These are phyloP conservation scores for Stramonita haemastoma DNA, from an alignment of 2,888 invertebrate species.

Conservation along the genomic window DNA sequence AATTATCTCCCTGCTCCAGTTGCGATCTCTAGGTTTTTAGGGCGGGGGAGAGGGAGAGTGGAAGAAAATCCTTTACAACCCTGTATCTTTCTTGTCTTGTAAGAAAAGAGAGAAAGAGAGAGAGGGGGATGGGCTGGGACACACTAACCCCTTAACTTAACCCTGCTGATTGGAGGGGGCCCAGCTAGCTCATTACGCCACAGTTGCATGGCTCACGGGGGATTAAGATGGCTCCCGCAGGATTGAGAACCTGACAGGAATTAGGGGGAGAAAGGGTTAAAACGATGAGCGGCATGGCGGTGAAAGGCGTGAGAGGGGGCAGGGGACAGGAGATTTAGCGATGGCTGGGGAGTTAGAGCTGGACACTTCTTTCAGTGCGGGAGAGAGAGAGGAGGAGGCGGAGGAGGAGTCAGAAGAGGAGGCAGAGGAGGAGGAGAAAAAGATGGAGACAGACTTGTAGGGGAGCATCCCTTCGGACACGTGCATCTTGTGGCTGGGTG, in stretches of 20 bases:
- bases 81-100: too few species aligned
- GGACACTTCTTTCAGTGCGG: background rate
- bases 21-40: background rate
- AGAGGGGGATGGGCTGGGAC: background rate
- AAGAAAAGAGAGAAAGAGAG: too few species aligned
- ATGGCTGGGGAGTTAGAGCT: background rate
- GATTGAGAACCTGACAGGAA: background rate
- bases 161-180: slow-evolving; percentile 15
- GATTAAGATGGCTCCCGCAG: slow-evolving; percentile 17
- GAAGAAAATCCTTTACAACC: background rate
- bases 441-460: slow-evolving; percentile 15
- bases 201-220: slow-evolving; percentile 15
- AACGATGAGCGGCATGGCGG: background rate
- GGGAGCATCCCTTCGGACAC: background rate
- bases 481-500: too few species aligned
- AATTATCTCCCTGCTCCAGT: slow-evolving; percentile 2
- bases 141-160: slow-evolving; percentile 15
- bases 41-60: background rate
- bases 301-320: background rate
- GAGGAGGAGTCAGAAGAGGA: background rate
- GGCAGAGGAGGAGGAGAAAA: slow-evolving; percentile 3
- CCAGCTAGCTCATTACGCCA: background rate
- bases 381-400: background rate
- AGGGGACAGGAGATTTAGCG: background rate
- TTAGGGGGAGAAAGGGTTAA: slow-evolving; percentile 17